These are phyloP conservation scores for Pipa parva DNA, from an alignment of 2,113 vertebrate genomes.

Conservation along the genomic window DNA sequence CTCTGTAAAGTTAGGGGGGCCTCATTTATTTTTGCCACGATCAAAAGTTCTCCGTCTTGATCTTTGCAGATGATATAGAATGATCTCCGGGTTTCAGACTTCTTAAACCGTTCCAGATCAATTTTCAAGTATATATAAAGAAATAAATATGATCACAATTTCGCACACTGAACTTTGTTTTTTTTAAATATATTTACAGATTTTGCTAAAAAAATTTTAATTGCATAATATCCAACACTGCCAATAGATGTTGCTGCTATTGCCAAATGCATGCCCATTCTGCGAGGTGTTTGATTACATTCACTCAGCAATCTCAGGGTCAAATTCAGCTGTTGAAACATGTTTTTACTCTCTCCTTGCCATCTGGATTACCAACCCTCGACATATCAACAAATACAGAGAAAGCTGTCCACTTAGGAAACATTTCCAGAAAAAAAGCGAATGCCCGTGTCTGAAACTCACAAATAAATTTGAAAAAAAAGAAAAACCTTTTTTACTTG, in stretches of 20 bases:
- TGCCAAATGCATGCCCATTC: not conserved
- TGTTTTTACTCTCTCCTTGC: not conserved
- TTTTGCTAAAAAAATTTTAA: not conserved
- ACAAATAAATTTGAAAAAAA: not conserved
- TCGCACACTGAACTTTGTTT: not conserved
- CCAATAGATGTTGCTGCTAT: not conserved
- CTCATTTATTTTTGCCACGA: no score
- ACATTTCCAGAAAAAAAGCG: not conserved
- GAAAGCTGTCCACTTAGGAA: not conserved
- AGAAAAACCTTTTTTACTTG: not conserved
- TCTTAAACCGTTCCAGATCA: no score
- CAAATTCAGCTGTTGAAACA: not conserved
- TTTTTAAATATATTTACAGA: not conserved
- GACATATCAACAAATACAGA: no score
- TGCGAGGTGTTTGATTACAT: slow-evolving; percentile 8
- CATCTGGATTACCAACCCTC: not conserved
- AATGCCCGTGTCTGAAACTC: not conserved
- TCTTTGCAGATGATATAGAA: no score
- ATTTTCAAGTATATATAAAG: no score
- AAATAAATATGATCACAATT: no score
- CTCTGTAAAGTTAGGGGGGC: no score
- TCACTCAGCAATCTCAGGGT: slow-evolving; percentile 1
- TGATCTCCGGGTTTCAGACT: no score
- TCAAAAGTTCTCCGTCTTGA: no score
- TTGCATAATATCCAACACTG: not conserved